A percentile compares a stretch with the other conserved stretches of the same genome.
Conservation (phyloP, 2,797 vertebrate species). For the Pogoniulus pusillus region DNA sequence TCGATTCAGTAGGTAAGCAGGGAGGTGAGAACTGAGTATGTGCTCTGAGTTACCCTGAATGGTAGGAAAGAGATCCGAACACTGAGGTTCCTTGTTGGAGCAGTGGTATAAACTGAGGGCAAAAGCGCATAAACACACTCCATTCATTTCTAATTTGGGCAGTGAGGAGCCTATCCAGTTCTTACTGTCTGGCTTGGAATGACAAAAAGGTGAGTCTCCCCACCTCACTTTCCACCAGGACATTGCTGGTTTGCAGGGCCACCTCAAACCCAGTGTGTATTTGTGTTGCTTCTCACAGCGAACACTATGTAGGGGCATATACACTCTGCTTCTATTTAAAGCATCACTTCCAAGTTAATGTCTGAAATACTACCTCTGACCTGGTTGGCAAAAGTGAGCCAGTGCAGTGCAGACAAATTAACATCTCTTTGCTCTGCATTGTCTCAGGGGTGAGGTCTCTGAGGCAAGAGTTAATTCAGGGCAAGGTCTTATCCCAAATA, state of each 20-base stretch:
- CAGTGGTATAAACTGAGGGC: neutral
- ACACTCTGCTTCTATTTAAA: slow-evolving; percentile 48
- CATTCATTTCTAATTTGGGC: slow-evolving; percentile 31
- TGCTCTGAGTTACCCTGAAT: neutral
- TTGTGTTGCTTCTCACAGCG: neutral
- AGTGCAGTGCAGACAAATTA: neutral
- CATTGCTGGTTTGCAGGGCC: neutral
- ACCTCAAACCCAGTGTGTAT: neutral
- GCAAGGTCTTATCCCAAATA: neutral
- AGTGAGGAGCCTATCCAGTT: neutral
- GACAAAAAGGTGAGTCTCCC: neutral
- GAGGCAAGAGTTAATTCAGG: neutral
- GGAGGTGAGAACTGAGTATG: neutral
- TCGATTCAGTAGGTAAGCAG: neutral
- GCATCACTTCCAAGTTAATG: neutral
- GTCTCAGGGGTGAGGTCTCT: neutral
- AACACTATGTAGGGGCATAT: slow-evolving; percentile 36
- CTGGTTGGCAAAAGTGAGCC: slow-evolving; percentile 10
- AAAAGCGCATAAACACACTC: neutral
- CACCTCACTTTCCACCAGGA: neutral
- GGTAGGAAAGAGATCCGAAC: neutral
- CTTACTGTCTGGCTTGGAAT: neutral
- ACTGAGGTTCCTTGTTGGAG: neutral
- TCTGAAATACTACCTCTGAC: slow-evolving; percentile 24
- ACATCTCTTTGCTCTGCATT: neutral